Base-by-base conservation (phyloP, 2,888 invertebrate genomes). In the Campoplex capitator region DNA sequence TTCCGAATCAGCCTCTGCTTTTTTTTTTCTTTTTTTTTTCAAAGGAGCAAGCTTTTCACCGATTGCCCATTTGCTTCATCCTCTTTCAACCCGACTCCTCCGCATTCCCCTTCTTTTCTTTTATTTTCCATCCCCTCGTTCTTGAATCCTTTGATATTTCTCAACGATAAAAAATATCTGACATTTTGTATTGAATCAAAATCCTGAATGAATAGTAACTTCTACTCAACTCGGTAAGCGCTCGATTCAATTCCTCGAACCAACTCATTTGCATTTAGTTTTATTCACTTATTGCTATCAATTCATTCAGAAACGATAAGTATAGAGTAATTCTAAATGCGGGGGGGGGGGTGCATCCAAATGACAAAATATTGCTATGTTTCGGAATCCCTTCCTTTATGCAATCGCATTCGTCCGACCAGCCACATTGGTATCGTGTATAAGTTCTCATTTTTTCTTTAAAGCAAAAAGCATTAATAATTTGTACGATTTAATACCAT, bases 1-100 rank as follows among this genome's bases (percentile, higher is more conserved):
- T n/a, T 35, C 54, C 71, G 56, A 62, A 76, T 9, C 42, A 56
- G 51, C 35, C 51, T 32, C 28, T 48, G 13, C 16, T 68, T 45
- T 35, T 42, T 56, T 76, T 79, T 79, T 56, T 76, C 75, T 79
- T 35, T 6, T 6, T 38, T 38, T 38, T 38, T 45, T 8, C 7
- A 65, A 54, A 65, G 75, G 42, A 71, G 78, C 67, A 65, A 86
- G 79, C 75, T 83, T 83, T 83, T 75, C 71, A 75, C 38, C 86
- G 65, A 86, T 83, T 83, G 78, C 75, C 79, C 75, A 79, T 79
- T 86, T 75, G 56, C 42, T 54, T 65, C 35, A 48, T 32, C 35
- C 32, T 16, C 35, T 45, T 70, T 38, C 42, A 38, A 67, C 54
- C n/a, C 35, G 35, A 73, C 58, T 71, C 11, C 58, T 71, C 11